Evolutionary conservation across 1,140 invertebrate genomes (phyloP), one percentile per base, ranked within the genome.

Genomic region (Drosophila fuyamai): DNA sequence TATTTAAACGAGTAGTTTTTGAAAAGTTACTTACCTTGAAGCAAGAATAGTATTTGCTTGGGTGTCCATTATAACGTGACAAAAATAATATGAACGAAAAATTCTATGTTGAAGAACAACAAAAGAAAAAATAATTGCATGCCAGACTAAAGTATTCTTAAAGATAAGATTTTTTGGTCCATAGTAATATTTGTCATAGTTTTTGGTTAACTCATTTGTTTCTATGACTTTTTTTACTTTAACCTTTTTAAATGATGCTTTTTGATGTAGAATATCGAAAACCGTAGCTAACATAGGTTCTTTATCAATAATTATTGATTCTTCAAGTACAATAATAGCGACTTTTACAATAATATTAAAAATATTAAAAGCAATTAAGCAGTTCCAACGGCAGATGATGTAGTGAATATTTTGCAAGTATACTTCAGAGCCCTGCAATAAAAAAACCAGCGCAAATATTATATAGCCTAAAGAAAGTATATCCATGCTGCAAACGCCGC

Each of bases 361-460:
- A 14, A 98, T 96, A 92, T 97, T 98, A 93, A 99, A 99, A 0
- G 95, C 95, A 16, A 99, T 93, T 0, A 99, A 89, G 74, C 95
- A 94, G 65, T 98, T 98, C 98, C 98, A 99, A 94, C 97, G 97
- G 91, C 95, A 95, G 0, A 98, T 92, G 51, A 99, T 97, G 46
- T 94, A 95, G 46, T 95, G 94, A 40, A 97, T 95, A 0, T 97
- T 97, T 84, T 97, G 94, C 6, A 98, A 93, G 89, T 98, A 98
- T 80, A 99, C 97, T 88, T 99, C 98, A 51, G 98, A 98, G 36
- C 98, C 98, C 93, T 97, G 97, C 97, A 98, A 99, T 10, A 99
- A 94, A 91, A 99, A 99, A 23, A 98, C 94, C 91, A 99, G 99
- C 0, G 98, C 97, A 12, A 97, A 97, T 46, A 99, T 95, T 0